Evolutionary conservation across 2,113 vertebrate species (phyloP).

Genomic region (Phrynosoma platyrhinos): DNA sequence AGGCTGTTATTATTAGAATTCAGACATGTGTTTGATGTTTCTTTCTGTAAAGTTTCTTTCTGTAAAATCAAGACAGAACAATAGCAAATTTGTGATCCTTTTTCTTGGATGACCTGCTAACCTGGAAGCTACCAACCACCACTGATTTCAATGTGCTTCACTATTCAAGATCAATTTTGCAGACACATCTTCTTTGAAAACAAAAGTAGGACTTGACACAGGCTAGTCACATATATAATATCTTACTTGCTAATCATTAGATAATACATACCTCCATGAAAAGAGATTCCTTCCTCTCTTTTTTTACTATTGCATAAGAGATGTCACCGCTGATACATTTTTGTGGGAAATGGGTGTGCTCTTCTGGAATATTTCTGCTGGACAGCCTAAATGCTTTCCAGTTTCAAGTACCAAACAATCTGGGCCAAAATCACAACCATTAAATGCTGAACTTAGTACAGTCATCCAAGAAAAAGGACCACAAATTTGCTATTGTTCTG

Average conservation of each 20-base stretch:
- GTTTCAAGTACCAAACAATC: conserved; percentile 53
- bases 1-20: conserved; percentile 51
- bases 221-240: neutral
- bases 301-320: conserved; percentile 30
- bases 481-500: conserved; percentile 61
- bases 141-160: too few relatives aligned
- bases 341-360: conserved; percentile 57
- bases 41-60: conserved; percentile 33
- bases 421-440: conserved; percentile 62
- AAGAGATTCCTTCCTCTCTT: neutral
- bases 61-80: conserved; percentile 54
- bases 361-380: conserved; percentile 49
- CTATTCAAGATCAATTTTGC: too few relatives aligned
- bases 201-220: neutral
- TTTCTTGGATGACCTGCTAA: conserved; percentile 53
- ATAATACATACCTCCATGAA: neutral
- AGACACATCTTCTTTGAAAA: too few relatives aligned
- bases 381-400: conserved; percentile 56
- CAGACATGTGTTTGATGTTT: conserved; percentile 60
- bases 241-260: neutral
- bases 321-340: conserved; percentile 20
- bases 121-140: too few relatives aligned
- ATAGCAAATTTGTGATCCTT: conserved; percentile 57
- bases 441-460: conserved; percentile 53
- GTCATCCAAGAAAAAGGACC: conserved; percentile 61